Conservation (phyloP, 2,888 invertebrate genomes). For the Gymnocheta viridis region DNA sequence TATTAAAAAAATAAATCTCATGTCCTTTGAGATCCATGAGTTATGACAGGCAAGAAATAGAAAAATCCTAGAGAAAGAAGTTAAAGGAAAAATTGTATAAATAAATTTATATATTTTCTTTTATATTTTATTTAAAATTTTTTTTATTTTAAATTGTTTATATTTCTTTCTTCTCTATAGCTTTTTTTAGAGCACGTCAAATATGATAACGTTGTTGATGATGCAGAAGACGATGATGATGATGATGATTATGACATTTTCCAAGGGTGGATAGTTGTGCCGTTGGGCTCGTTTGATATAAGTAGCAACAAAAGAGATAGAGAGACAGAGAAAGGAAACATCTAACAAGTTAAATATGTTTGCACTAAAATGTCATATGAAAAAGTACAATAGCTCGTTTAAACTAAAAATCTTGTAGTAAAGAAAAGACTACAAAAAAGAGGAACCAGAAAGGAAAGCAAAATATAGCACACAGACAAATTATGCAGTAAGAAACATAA, state of each 20-base stretch:
- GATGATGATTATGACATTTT: not conserved
- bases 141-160: not conserved
- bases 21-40: slow-evolving; percentile 22
- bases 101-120: slow-evolving; percentile 5
- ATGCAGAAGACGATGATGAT: not conserved
- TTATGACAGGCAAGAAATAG: slow-evolving; percentile 35
- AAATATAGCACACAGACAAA: not conserved
- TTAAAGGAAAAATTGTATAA: not conserved
- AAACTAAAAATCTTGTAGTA: not conserved
- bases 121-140: not conserved
- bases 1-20: slow-evolving; percentile 47
- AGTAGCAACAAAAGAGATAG: slow-evolving; percentile 6
- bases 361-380: not conserved
- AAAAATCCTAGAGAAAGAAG: not conserved
- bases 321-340: not conserved
- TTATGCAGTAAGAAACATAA: too few relatives aligned
- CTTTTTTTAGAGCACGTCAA: not conserved
- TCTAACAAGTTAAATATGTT: slow-evolving; percentile 46
- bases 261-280: not conserved
- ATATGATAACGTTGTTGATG: not conserved
- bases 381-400: not conserved
- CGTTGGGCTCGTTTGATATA: slow-evolving; percentile 21
- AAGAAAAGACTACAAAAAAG: not conserved
- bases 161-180: not conserved
- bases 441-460: not conserved